Evolutionary conservation across 2,888 invertebrate genomes (phyloP).

Genomic region (Elysia crispata): DNA sequence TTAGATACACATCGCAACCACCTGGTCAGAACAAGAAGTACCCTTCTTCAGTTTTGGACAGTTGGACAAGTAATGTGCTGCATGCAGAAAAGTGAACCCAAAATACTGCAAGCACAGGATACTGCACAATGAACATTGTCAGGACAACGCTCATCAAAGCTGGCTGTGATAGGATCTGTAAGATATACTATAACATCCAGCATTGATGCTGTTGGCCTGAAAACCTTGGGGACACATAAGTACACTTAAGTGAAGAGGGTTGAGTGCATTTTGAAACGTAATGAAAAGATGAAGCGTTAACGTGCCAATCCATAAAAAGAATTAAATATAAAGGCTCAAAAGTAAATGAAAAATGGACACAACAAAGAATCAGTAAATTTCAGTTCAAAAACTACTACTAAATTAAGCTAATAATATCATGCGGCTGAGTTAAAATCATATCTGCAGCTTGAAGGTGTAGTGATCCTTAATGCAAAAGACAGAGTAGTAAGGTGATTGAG

Average conservation of each 20-base stretch:
- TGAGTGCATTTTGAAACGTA: too few relatives aligned
- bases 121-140: constrained; percentile 3
- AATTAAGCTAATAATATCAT: too few relatives aligned
- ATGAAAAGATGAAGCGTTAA: too few relatives aligned
- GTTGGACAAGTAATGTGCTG: too few relatives aligned
- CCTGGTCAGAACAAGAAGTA: constrained; percentile 65
- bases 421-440: not conserved
- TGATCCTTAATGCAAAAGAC: constrained; percentile 88
- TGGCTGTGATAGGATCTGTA: constrained; percentile 70
- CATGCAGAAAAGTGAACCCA: too few relatives aligned
- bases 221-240: not conserved
- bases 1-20: constrained; percentile 77
- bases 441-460: not conserved
- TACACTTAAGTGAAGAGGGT: too few relatives aligned
- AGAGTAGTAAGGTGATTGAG: constrained; percentile 93
- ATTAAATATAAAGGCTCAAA: too few relatives aligned
- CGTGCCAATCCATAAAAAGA: too few relatives aligned
- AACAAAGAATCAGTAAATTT: too few relatives aligned
- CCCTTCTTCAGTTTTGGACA: not conserved
- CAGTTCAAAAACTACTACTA: too few relatives aligned
- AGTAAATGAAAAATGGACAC: too few relatives aligned
- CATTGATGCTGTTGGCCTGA: constrained; percentile 82
- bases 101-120: too few relatives aligned
- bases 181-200: constrained; percentile 86
- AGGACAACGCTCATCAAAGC: constrained; percentile 71